Percentiles rank a stretch among this genome's conserved stretches.
These are phyloP conservation scores for Saccostrea cuccullata DNA, from an alignment of 1,140 invertebrate genomes.

Conservation along the genomic window DNA sequence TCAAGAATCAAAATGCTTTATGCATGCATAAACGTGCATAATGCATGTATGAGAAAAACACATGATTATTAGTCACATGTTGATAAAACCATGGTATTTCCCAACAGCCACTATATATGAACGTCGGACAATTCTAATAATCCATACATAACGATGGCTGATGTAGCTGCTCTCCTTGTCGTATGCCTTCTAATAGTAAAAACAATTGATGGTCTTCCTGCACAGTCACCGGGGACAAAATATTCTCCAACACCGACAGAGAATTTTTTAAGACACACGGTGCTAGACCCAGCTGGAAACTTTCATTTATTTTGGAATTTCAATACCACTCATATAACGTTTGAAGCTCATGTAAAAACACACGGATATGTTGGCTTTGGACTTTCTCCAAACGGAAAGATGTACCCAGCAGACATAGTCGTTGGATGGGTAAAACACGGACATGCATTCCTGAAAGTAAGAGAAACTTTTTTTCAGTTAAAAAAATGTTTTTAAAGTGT, in stretches of 20 bases:
- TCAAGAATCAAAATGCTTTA: too few relatives aligned
- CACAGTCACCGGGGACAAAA: neutral
- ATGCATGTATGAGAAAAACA: too few relatives aligned
- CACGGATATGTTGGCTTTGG: slow-evolving; percentile 89
- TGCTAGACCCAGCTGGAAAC: slow-evolving; percentile 40
- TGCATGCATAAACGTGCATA: too few relatives aligned
- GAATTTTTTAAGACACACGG: neutral
- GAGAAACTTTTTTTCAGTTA: neutral
- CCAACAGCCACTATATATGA: too few relatives aligned
- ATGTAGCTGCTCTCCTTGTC: neutral
- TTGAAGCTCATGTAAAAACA: slow-evolving; percentile 51
- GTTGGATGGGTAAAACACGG: slow-evolving; percentile 89
- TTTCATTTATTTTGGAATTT: slow-evolving; percentile 50
- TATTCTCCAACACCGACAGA: slow-evolving; percentile 32
- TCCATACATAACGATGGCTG: neutral
- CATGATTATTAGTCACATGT: too few relatives aligned
- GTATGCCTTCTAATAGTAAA: neutral
- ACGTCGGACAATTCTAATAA: too few relatives aligned
- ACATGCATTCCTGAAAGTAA: slow-evolving; percentile 74
- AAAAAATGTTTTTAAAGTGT: too few relatives aligned
- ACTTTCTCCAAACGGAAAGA: slow-evolving; percentile 87
- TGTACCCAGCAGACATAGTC: slow-evolving; percentile 89
- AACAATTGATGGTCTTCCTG: neutral
- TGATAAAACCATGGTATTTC: too few relatives aligned
- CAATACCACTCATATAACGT: slow-evolving; percentile 54